Evolutionary conservation across 2,113 vertebrate species (phyloP).

Genomic region (Phyllopteryx taeniolatus): DNA sequence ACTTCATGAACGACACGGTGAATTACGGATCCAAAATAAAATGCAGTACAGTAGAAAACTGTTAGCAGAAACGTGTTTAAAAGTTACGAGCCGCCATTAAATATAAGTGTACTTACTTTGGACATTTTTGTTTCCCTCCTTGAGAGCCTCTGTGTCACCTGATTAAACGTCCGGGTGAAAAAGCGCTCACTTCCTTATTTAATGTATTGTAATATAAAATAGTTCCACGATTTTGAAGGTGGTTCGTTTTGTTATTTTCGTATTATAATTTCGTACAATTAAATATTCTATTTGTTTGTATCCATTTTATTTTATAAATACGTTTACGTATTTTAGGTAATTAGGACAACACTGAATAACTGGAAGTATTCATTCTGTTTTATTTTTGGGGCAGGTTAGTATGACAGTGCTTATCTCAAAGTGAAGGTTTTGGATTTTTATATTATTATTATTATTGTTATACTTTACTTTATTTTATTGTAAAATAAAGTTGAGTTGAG

Average conservation of each 20-base stretch:
- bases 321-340: not conserved
- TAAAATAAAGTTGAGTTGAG: too few relatives aligned
- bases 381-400: too few relatives aligned
- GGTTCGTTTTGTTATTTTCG: not conserved
- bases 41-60: not conserved
- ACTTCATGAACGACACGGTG: not conserved
- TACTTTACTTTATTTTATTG: too few relatives aligned
- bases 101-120: slow-evolving; percentile 54
- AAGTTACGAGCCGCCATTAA: not conserved
- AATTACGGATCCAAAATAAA: not conserved
- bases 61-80: not conserved
- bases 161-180: slow-evolving; percentile 66
- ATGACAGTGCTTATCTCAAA: too few relatives aligned
- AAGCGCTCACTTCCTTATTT: not conserved
- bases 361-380: too few relatives aligned
- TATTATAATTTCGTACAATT: not conserved
- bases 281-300: not conserved
- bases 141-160: slow-evolving; percentile 17
- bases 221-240: slow-evolving; percentile 4
- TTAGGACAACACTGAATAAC: too few relatives aligned
- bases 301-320: not conserved
- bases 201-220: too few relatives aligned
- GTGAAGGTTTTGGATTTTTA: too few relatives aligned
- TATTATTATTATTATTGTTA: too few relatives aligned
- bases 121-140: slow-evolving; percentile 49